Conservation (phyloP, 1,140 invertebrate species). For the Drosophila suzukii region DNA sequence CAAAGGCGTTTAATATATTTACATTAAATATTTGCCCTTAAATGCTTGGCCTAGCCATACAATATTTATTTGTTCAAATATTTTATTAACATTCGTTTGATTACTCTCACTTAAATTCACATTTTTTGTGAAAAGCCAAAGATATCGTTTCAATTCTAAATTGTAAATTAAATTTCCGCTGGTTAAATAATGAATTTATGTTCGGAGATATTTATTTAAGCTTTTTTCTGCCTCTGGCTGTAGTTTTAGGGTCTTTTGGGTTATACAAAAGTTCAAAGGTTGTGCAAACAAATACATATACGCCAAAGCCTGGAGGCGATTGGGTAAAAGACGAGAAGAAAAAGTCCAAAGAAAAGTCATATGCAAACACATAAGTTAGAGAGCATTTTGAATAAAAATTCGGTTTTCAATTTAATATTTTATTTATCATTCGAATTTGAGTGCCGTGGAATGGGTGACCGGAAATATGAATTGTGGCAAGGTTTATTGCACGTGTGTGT, state of each 20-base stretch:
- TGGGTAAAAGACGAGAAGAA: not conserved
- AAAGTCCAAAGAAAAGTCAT: slow-evolving; percentile 43
- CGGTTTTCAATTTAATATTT: slow-evolving; percentile 59
- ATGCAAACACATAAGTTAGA: slow-evolving; percentile 42
- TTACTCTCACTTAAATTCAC: slow-evolving; percentile 4
- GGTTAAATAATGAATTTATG: slow-evolving; percentile 41
- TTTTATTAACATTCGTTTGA: slow-evolving; percentile 3
- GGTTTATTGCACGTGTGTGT: slow-evolving; percentile 27
- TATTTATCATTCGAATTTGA: slow-evolving; percentile 41
- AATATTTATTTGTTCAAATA: not conserved
- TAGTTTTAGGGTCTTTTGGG: slow-evolving; percentile 60
- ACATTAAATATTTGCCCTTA: not conserved
- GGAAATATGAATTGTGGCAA: slow-evolving; percentile 50
- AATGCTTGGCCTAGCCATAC: not conserved
- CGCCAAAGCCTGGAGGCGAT: slow-evolving; percentile 1
- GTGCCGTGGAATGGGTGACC: slow-evolving; percentile 27
- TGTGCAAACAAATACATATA: slow-evolving; percentile 35
- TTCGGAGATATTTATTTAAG: slow-evolving; percentile 46
- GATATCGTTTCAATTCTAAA: slow-evolving; percentile 1
- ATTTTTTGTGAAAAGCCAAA: not conserved
- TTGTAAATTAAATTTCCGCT: slow-evolving; percentile 19
- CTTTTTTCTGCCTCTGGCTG: slow-evolving; percentile 47
- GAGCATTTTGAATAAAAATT: slow-evolving; percentile 51
- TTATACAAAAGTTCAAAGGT: slow-evolving; percentile 54
- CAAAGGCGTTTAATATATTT: not conserved